phyloP scores from a whole-genome alignment of 2,797 vertebrate genomes.

The Mormyrops attenuatus region DNA sequence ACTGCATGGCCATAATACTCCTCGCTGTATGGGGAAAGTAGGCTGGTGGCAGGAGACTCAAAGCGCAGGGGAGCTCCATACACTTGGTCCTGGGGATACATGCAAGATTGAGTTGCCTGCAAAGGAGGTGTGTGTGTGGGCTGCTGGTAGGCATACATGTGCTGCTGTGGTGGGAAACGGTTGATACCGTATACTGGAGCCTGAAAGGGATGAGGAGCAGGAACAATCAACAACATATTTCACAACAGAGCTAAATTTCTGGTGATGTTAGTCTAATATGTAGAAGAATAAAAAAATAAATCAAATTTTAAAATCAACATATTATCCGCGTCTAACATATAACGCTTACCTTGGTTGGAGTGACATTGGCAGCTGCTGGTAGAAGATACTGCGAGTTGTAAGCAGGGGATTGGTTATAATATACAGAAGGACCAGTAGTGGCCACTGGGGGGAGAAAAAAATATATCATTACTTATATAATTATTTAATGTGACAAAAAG shows the following conservation, averaged over 20 bases:
- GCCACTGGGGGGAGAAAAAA: constrained; percentile 65
- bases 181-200: constrained; percentile 84
- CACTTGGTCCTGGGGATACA: constrained; percentile 85
- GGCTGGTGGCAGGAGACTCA: constrained; percentile 78
- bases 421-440: constrained; percentile 81
- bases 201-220: constrained; percentile 52
- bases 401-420: constrained; percentile 87
- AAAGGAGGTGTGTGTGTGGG: constrained; percentile 86
- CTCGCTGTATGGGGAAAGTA: constrained; percentile 85
- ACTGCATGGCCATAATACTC: constrained; percentile 82
- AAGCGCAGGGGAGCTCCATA: constrained; percentile 80
- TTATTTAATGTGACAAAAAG: neutral
- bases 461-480: neutral
- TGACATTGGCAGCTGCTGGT: constrained; percentile 83
- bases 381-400: constrained; percentile 95
- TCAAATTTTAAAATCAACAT: neutral
- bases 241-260: neutral
- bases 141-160: constrained; percentile 84
- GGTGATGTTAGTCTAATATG: neutral
- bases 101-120: constrained; percentile 77
- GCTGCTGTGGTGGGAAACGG: constrained; percentile 83
- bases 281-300: neutral
- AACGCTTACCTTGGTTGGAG: constrained; percentile 84
- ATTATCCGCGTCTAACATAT: neutral
- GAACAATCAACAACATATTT: neutral